Conservation (phyloP, 2,888 invertebrate species). For the Phymatocera aterrima region DNA sequence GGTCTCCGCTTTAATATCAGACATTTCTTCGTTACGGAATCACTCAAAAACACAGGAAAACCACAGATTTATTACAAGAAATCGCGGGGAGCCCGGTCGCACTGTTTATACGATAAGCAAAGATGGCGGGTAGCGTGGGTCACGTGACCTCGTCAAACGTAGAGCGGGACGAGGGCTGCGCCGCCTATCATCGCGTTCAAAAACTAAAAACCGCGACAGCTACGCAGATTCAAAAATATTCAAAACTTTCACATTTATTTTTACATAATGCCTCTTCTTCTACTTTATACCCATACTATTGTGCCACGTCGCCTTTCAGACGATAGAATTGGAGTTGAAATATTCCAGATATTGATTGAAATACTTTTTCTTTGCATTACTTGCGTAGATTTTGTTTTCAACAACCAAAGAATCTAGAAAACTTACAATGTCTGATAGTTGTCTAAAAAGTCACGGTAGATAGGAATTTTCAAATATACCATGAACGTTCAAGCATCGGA, state of each 20-base stretch:
- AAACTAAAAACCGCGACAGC: constrained; percentile 53
- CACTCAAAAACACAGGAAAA: constrained; percentile 72
- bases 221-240: constrained; percentile 54
- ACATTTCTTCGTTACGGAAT: constrained; percentile 68
- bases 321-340: not conserved
- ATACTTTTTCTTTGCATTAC: not conserved
- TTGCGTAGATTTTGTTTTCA: not conserved
- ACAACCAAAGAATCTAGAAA: no score
- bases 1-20: constrained; percentile 72
- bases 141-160: constrained; percentile 75
- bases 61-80: constrained; percentile 68
- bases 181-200: constrained; percentile 53
- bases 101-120: constrained; percentile 78
- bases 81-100: constrained; percentile 76
- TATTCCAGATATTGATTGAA: not conserved
- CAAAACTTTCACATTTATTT: not conserved
- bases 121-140: constrained; percentile 81
- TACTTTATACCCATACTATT: not conserved
- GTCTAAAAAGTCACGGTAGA: not conserved
- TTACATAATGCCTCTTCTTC: not conserved
- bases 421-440: not conserved
- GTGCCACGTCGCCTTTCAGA: not conserved
- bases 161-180: constrained; percentile 68
- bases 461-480: not conserved
- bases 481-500: not conserved